These are phyloP conservation scores for Mus spretus DNA, from an alignment of 2,797 vertebrate genomes.

Conservation along the genomic window DNA sequence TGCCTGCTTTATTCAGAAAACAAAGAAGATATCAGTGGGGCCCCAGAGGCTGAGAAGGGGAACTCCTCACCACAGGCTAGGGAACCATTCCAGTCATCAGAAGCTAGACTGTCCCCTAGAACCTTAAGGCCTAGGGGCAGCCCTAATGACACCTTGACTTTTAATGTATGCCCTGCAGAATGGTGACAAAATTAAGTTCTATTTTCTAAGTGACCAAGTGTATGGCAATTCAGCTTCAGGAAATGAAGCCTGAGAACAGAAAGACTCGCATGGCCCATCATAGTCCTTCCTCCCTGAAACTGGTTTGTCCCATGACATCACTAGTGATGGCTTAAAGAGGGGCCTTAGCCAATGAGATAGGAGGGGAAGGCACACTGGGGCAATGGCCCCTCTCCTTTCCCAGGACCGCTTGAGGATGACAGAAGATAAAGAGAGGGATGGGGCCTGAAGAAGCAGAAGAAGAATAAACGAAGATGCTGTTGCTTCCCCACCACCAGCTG, in stretches of 20 bases:
- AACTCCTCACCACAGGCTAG: not conserved
- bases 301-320: too few species aligned
- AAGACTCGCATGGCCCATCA: fast-evolving
- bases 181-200: not conserved
- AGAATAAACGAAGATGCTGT: too few species aligned
- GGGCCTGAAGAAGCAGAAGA: not conserved
- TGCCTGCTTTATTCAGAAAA: not conserved
- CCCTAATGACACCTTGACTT: not conserved
- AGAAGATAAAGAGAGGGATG: too few species aligned
- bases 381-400: not conserved
- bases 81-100: not conserved
- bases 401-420: not conserved
- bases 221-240: not conserved
- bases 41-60: not conserved
- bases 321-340: not conserved
- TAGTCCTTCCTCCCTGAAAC: not conserved
- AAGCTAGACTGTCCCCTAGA: not conserved
- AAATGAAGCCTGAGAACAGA: not conserved
- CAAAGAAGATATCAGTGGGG: not conserved
- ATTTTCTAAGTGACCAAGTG: not conserved
- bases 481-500: not conserved
- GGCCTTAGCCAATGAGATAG: not conserved
- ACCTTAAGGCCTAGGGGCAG: fast-evolving
- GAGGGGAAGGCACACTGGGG: not conserved
- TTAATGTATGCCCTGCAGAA: not conserved